A percentile compares a stretch with the other conserved stretches of the same genome.
These are phyloP conservation scores for Omphaloscelis lunosa DNA, from an alignment of 2,888 invertebrate species.

Conservation along the genomic window DNA sequence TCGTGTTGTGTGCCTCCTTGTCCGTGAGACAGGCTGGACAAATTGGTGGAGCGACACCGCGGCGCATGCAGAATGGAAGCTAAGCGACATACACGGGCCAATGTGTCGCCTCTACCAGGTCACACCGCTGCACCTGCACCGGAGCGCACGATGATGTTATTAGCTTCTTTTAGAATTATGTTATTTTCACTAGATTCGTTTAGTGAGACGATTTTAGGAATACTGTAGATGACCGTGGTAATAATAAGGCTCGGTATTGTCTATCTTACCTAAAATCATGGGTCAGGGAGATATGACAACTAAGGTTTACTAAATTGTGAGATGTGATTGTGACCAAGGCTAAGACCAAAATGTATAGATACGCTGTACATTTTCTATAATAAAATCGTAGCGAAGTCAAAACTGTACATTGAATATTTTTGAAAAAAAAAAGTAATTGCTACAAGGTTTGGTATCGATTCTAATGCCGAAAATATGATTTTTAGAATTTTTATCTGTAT, in stretches of 20 bases:
- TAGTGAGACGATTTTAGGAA: neutral
- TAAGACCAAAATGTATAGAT: too few species aligned
- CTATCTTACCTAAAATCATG: too few species aligned
- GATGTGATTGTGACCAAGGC: too few species aligned
- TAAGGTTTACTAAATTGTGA: too few species aligned
- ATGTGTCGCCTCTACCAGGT: constrained; percentile 14
- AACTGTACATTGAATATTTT: too few species aligned
- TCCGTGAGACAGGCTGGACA: constrained; percentile 35
- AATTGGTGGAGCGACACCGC: constrained; percentile 40
- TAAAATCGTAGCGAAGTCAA: too few species aligned
- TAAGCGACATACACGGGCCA: constrained; percentile 28
- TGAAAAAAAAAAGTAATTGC: too few species aligned
- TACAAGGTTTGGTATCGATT: too few species aligned
- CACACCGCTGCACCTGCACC: neutral
- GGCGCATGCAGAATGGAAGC: constrained; percentile 35
- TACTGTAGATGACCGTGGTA: too few species aligned
- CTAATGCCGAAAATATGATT: too few species aligned
- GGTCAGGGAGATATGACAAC: neutral
- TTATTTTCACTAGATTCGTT: neutral
- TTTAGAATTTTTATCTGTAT: too few species aligned
- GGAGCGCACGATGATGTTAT: neutral
- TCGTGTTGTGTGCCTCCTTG: neutral
- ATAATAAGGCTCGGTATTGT: neutral
- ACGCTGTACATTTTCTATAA: too few species aligned
- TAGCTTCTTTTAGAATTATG: neutral